Evolutionary conservation across 2,888 invertebrate species (phyloP).

Genomic region (Marronus borbonicus): DNA sequence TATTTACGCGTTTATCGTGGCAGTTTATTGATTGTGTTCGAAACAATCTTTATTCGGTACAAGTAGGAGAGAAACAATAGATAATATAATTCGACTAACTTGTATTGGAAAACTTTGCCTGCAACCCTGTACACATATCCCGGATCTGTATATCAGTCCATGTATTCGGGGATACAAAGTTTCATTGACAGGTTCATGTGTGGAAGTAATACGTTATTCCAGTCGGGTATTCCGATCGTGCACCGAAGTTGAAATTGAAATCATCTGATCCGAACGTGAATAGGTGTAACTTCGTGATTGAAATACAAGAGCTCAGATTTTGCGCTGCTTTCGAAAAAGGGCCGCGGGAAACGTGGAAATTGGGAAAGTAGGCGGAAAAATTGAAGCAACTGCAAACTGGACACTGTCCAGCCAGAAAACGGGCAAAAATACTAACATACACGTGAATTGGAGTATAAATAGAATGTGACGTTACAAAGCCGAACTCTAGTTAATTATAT

Average conservation of each 20-base stretch:
- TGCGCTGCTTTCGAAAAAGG: not conserved
- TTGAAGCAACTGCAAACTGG: too few relatives aligned
- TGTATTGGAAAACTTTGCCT: constrained; percentile 35
- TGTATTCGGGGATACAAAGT: constrained; percentile 26
- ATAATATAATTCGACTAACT: constrained; percentile 34
- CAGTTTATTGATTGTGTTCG: not conserved
- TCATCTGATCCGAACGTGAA: constrained; percentile 56
- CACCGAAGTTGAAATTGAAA: constrained; percentile 55
- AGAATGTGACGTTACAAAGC: too few relatives aligned
- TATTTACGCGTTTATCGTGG: not conserved
- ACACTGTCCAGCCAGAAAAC: too few relatives aligned
- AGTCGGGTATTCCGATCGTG: constrained; percentile 48
- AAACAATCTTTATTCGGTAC: not conserved
- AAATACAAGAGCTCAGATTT: constrained; percentile 52
- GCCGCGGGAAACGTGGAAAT: not conserved
- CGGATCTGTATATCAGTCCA: constrained; percentile 33
- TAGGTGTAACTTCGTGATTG: constrained; percentile 56
- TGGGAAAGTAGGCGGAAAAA: not conserved
- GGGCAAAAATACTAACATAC: too few relatives aligned
- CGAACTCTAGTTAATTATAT: too few relatives aligned
- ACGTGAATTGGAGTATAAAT: too few relatives aligned
- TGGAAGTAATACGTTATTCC: constrained; percentile 45
- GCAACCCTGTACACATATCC: not conserved
- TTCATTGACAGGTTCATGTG: constrained; percentile 40
- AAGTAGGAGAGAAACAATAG: constrained; percentile 2